Percentiles rank a stretch among this genome's conserved stretches.
Conservation (phyloP, 2,888 invertebrate genomes). For the Eupithecia centaureata region DNA sequence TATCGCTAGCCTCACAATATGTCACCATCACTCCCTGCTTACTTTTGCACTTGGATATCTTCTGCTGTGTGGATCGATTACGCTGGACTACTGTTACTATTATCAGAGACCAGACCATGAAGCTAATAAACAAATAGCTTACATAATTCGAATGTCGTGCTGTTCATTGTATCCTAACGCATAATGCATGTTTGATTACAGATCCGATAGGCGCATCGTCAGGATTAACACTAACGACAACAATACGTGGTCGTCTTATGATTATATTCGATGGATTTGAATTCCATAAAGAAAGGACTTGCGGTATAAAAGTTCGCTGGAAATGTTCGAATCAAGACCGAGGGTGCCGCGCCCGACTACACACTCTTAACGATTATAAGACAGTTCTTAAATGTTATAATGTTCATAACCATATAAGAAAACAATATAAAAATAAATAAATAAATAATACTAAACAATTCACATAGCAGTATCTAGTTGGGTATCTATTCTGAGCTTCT, state of each 20-base stretch:
- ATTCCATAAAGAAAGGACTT: neutral
- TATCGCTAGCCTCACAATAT: too few relatives aligned
- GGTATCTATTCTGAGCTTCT: too few relatives aligned
- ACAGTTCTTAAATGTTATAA: neutral
- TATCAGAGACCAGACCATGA: neutral
- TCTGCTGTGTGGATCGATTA: neutral
- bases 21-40: too few relatives aligned
- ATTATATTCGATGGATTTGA: neutral
- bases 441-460: too few relatives aligned
- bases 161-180: neutral
- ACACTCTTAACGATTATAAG: neutral
- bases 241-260: neutral
- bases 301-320: neutral
- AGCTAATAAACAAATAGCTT: neutral
- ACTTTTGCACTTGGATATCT: too few relatives aligned
- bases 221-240: neutral
- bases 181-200: neutral
- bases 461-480: too few relatives aligned
- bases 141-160: neutral
- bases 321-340: neutral
- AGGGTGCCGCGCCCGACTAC: neutral
- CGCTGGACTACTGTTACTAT: neutral
- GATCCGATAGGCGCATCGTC: neutral
- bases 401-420: neutral
- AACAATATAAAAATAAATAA: neutral